Evolutionary conservation across 2,888 invertebrate genomes (phyloP), one percentile per base, ranked within the genome.

Genomic region (Lagria hirta): DNA sequence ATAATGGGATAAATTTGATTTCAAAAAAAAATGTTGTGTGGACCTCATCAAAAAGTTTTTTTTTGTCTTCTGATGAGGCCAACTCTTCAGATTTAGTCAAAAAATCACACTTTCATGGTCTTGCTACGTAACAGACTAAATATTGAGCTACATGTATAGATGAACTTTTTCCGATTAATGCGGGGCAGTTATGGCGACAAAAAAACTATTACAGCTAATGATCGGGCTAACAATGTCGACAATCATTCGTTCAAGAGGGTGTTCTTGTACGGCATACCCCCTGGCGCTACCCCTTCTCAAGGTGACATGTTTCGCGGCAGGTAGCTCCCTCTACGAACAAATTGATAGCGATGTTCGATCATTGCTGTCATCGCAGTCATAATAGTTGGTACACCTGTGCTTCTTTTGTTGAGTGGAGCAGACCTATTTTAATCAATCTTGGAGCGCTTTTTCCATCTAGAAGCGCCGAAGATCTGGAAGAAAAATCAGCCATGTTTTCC

Each of bases 301-400:
- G 58, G 57, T 58, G 60, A 58, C 58, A 57, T 58, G 60, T 60
- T 36, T 29, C 55, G 4, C 60, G 17, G 51, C 54, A 32, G 53
- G 60, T 26, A 27, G 21, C 36, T 44, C 45, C 43, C 44, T 36
- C 48, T 37, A 29, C 26, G 8, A 23, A 41, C 49, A 43, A 51
- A 51, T 51, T 49, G 51, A 49, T 51, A 49, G 49, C 49, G 43
- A 43, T 51, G 51, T 51, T 51, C 51, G 49, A 51, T 51, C 51
- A 51, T 47, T 26, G 43, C 49, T 51, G 51, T 51, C 51, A 51
- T 49, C 51, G 44, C 44, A 33, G 41, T 51, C 48, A 51, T 51
- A 51, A 51, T 51, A 47, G 21, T 30, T 28, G 15, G 43, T 43
- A 38, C 47, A 47, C 47, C 47, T 47, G 43, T 36, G 22, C 40